phyloP scores from a whole-genome alignment of 2,888 invertebrate genomes.

The Candidula unifasciata region DNA sequence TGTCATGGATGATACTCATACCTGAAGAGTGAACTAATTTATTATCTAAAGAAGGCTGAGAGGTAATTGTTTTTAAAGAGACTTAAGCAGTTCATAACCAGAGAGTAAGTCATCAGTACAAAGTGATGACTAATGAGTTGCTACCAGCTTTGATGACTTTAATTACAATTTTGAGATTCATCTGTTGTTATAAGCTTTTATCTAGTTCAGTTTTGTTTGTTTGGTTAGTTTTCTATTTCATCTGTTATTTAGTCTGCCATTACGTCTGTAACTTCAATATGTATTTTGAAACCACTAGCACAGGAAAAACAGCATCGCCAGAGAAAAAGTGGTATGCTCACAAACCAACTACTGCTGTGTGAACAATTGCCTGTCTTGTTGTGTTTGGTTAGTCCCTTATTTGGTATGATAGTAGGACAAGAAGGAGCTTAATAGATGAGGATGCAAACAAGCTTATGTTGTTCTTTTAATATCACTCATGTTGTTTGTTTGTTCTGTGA shows the following conservation, averaged over 20 bases:
- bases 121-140: no score
- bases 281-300: constrained; percentile 16
- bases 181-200: background rate
- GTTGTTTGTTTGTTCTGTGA: background rate
- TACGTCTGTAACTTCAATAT: background rate
- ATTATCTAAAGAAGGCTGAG: no score
- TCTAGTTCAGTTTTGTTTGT: no score
- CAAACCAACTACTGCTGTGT: constrained; percentile 22
- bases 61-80: no score
- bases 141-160: no score
- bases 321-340: constrained; percentile 48
- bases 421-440: background rate
- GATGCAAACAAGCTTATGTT: background rate
- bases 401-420: background rate
- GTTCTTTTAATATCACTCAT: background rate
- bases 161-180: no score
- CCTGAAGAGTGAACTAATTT: no score
- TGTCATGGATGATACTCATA: no score
- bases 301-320: constrained; percentile 13
- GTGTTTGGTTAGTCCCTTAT: constrained; percentile 41
- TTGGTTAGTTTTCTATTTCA: no score
- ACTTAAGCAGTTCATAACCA: no score
- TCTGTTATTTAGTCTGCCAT: background rate
- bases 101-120: no score
- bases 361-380: constrained; percentile 37